phyloP scores from a whole-genome alignment of 2,113 vertebrate genomes.

The Struthidea cinerea region DNA sequence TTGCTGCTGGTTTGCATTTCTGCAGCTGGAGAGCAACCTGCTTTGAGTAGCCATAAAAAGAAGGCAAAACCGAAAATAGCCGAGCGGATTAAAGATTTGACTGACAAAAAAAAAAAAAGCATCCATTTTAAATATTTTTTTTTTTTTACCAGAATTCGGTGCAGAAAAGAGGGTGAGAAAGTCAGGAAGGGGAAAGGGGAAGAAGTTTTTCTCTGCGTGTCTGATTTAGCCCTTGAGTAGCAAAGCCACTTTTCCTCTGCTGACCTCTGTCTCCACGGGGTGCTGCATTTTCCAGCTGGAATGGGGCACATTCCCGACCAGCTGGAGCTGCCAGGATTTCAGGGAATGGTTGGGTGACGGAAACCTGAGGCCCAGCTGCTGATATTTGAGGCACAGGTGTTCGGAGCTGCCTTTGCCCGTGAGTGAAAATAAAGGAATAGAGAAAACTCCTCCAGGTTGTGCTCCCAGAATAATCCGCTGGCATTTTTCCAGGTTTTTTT shows the following conservation, averaged over 20 bases:
- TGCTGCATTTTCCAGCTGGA: background rate
- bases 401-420: background rate
- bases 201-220: background rate
- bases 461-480: background rate
- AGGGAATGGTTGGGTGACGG: background rate
- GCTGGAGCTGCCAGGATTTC: background rate
- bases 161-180: background rate
- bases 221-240: background rate
- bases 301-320: background rate
- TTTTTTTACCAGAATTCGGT: background rate
- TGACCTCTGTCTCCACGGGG: background rate
- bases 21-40: background rate
- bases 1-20: background rate
- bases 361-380: background rate
- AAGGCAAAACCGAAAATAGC: background rate
- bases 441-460: background rate
- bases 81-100: background rate
- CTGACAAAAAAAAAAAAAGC: background rate
- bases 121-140: background rate
- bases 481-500: background rate
- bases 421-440: background rate
- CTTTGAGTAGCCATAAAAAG: background rate
- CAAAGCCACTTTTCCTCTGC: background rate
- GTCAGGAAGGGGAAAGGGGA: background rate
- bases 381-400: slow-evolving; percentile 17